phyloP scores from a whole-genome alignment of 2,888 invertebrate genomes.

The Rhingia campestris region DNA sequence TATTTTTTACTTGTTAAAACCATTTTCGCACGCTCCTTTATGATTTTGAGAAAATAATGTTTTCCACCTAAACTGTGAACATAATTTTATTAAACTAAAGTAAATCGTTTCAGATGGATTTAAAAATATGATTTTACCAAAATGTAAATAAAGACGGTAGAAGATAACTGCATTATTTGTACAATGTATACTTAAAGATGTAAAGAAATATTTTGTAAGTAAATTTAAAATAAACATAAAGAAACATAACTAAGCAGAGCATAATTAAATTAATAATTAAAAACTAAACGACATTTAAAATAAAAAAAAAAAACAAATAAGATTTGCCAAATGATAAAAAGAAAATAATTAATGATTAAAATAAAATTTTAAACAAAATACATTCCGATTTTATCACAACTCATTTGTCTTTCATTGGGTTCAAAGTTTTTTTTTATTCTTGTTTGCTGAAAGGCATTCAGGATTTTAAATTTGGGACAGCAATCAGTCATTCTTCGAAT shows the following conservation, averaged over 20 bases:
- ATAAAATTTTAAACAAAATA: slow-evolving; percentile 53
- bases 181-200: slow-evolving; percentile 71
- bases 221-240: slow-evolving; percentile 48
- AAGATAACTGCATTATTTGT: slow-evolving; percentile 59
- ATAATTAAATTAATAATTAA: slow-evolving; percentile 40
- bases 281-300: slow-evolving; percentile 31
- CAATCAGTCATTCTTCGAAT: too few relatives aligned
- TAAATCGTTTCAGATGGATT: slow-evolving; percentile 21
- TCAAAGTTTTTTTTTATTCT: background rate
- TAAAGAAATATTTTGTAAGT: slow-evolving; percentile 73
- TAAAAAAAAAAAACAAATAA: slow-evolving; percentile 46
- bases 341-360: slow-evolving; percentile 21
- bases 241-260: slow-evolving; percentile 2
- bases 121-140: slow-evolving; percentile 54
- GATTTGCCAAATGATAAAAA: slow-evolving; percentile 68
- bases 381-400: slow-evolving; percentile 66
- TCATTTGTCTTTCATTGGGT: slow-evolving; percentile 32
- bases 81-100: slow-evolving; percentile 30
- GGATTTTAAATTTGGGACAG: too few relatives aligned
- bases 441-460: too few relatives aligned
- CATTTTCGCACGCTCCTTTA: slow-evolving; percentile 24
- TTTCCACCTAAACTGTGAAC: slow-evolving; percentile 48
- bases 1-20: slow-evolving; percentile 37
- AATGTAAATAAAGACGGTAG: slow-evolving; percentile 69
- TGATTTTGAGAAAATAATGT: slow-evolving; percentile 28